phyloP scores from a whole-genome alignment of 2,113 vertebrate species.

The Cryptomyrus ogoouensis region DNA sequence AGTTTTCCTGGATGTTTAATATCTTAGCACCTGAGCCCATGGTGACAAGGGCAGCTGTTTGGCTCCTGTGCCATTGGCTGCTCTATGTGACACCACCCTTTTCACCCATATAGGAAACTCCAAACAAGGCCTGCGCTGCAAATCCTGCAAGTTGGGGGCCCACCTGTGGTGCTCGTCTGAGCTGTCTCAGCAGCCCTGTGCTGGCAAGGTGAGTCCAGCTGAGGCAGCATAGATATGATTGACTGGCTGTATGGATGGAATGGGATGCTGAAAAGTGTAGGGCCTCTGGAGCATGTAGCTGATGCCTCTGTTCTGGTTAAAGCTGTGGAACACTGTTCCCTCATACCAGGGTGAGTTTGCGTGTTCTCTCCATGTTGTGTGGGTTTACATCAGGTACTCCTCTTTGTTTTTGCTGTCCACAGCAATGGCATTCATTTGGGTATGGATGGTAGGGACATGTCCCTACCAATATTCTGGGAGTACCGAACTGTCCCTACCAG shows the following conservation, averaged over 20 bases:
- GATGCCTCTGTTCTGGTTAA: background rate
- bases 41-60: too few relatives aligned
- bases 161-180: slow-evolving; percentile 85
- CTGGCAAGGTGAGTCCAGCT: slow-evolving; percentile 62
- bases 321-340: background rate
- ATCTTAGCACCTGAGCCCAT: too few relatives aligned
- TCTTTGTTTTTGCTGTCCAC: too few relatives aligned
- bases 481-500: too few relatives aligned
- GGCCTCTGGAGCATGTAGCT: background rate
- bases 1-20: too few relatives aligned
- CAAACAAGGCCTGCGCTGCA: slow-evolving; percentile 80
- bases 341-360: background rate
- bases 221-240: background rate
- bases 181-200: slow-evolving; percentile 75
- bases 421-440: too few relatives aligned
- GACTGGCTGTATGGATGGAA: background rate
- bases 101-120: slow-evolving; percentile 67
- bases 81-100: background rate
- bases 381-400: background rate
- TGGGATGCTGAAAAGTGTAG: background rate
- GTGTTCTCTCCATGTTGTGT: background rate
- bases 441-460: too few relatives aligned
- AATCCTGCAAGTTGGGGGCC: slow-evolving; percentile 73
- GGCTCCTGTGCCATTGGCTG: background rate
- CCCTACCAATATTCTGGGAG: too few relatives aligned